Evolutionary conservation across 2,888 invertebrate genomes (phyloP).

Genomic region (Cremastinae sp.): DNA sequence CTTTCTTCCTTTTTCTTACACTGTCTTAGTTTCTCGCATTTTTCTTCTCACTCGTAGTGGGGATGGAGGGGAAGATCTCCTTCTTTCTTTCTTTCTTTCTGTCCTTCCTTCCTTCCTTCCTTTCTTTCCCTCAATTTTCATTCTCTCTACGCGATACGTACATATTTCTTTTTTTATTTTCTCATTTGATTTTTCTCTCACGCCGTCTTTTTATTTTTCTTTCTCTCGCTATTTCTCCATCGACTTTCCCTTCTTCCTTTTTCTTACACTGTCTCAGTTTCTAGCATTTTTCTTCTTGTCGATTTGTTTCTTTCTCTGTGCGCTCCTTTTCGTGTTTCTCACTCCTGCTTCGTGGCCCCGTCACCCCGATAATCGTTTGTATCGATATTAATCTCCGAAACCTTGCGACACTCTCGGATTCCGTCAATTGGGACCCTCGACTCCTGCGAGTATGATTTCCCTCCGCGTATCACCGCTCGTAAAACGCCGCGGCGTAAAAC

Average conservation of each 20-base stretch:
- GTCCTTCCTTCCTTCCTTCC: constrained; percentile 2
- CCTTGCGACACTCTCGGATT: too few species aligned
- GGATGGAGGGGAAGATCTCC: background rate
- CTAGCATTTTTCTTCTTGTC: too few species aligned
- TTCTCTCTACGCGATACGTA: background rate
- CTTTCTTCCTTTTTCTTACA: too few species aligned
- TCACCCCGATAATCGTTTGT: too few species aligned
- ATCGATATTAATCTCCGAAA: too few species aligned
- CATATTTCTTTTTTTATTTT: constrained; percentile 13
- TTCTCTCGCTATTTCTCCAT: too few species aligned
- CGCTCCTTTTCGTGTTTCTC: background rate
- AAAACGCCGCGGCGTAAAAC: constrained; percentile 72
- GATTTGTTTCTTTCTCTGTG: constrained; percentile 16
- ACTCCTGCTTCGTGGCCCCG: too few species aligned
- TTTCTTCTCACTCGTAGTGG: background rate
- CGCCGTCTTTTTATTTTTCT: constrained; percentile 9
- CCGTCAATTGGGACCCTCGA: too few species aligned
- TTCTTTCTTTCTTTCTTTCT: constrained; percentile 1
- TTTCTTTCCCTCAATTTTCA: constrained; percentile 24
- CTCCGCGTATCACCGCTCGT: constrained; percentile 65
- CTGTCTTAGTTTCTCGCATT: background rate
- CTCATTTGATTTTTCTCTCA: background rate
- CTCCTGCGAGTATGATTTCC: too few species aligned
- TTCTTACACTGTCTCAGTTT: too few species aligned
- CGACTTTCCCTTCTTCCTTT: too few species aligned